These are phyloP conservation scores for Creontiades dilutus DNA, from an alignment of 2,888 invertebrate genomes.

Conservation along the genomic window DNA sequence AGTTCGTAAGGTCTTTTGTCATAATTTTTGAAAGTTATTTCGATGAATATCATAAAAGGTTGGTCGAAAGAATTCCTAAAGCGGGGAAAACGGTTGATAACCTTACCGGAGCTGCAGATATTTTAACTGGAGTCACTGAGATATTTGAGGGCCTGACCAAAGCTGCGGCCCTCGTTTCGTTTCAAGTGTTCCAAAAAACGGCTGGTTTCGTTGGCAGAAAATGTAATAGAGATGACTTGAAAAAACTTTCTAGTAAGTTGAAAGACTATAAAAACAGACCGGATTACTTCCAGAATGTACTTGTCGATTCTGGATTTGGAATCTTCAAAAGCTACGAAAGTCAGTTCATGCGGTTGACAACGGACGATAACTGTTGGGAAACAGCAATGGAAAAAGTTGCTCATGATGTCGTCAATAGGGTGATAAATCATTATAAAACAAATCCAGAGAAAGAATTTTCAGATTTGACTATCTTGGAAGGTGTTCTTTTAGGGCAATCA, in stretches of 20 bases:
- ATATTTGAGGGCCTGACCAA: not conserved
- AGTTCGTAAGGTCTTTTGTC: not conserved
- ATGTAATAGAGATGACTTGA: slow-evolving; percentile 23
- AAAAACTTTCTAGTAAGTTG: not conserved
- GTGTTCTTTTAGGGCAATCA: not conserved
- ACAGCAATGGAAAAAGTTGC: not conserved
- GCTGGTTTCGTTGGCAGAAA: not conserved
- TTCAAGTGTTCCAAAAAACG: not conserved
- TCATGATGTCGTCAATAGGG: not conserved
- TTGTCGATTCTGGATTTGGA: not conserved
- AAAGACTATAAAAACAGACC: not conserved
- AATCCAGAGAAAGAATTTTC: not conserved
- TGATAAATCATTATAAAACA: not conserved
- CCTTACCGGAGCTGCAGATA: not conserved
- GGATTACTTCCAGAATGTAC: not conserved
- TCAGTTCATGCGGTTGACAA: not conserved
- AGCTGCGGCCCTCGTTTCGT: not conserved
- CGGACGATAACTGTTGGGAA: not conserved
- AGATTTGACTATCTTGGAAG: not conserved
- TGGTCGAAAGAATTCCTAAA: not conserved
- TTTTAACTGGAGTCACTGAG: not conserved
- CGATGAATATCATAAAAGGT: not conserved
- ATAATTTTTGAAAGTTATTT: not conserved
- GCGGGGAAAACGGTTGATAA: not conserved
- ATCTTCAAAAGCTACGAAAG: not conserved